Percentiles rank a stretch among this genome's conserved stretches.
Evolutionary conservation across 2,888 invertebrate genomes (phyloP).

Genomic region (Baronia brevicornis): DNA sequence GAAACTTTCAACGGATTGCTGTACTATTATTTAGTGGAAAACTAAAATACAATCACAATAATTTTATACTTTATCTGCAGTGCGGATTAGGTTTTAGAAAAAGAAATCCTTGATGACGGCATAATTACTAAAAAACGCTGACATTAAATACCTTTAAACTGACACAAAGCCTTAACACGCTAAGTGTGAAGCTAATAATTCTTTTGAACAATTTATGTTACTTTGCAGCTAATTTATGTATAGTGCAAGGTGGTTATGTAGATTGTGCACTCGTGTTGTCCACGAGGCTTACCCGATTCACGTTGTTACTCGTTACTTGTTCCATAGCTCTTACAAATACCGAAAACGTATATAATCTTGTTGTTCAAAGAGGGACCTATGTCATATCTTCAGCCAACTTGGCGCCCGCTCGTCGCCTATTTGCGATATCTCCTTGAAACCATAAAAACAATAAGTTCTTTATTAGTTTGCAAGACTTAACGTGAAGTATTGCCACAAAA

Average conservation of each 20-base stretch:
- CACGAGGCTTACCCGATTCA: constrained; percentile 61
- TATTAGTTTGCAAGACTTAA: constrained; percentile 43
- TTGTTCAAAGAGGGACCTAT: constrained; percentile 46
- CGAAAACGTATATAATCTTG: constrained; percentile 40
- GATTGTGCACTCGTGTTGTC: constrained; percentile 33
- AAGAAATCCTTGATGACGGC: no score
- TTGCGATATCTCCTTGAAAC: constrained; percentile 67
- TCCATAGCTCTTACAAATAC: constrained; percentile 50
- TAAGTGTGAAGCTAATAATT: no score
- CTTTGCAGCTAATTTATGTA: no score
- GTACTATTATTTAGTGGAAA: no score
- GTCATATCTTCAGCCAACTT: constrained; percentile 38
- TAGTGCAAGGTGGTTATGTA: constrained; percentile 32
- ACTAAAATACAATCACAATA: no score
- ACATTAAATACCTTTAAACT: no score
- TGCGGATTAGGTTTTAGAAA: no score
- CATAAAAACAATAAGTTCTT: constrained; percentile 61
- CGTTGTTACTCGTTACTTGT: constrained; percentile 38
- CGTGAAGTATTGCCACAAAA: constrained; percentile 36
- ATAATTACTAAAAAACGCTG: no score
- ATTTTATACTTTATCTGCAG: no score
- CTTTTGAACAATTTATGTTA: no score
- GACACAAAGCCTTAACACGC: no score
- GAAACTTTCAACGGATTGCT: no score
- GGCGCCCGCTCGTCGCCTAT: constrained; percentile 49